phyloP scores from a whole-genome alignment of 1,140 invertebrate genomes.

The Cherax quadricarinatus region DNA sequence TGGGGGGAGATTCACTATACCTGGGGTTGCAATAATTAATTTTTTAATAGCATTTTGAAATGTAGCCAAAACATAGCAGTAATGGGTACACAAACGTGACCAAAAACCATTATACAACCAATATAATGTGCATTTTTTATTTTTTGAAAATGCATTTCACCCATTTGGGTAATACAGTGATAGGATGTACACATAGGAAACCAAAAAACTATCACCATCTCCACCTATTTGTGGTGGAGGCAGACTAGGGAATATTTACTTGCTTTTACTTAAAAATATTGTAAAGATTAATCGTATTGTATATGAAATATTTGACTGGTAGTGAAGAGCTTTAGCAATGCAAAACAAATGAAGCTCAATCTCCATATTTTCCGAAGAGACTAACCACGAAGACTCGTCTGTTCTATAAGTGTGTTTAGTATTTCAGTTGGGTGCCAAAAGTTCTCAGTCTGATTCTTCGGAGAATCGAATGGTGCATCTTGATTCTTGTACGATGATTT shows the following conservation, averaged over 20 bases:
- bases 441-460: too few relatives aligned
- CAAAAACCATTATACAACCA: conserved; percentile 1
- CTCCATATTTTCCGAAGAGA: not conserved
- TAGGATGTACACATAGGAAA: too few relatives aligned
- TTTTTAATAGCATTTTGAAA: not conserved
- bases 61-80: not conserved
- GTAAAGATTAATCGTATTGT: not conserved
- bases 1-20: not conserved
- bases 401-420: not conserved
- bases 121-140: too few relatives aligned
- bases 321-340: not conserved
- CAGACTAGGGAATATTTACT: not conserved
- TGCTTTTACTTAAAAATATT: not conserved
- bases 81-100: conserved; percentile 11
- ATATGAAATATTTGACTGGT: not conserved
- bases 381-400: not conserved
- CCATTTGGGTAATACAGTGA: too few relatives aligned
- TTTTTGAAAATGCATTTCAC: too few relatives aligned
- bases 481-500: too few relatives aligned
- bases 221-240: not conserved
- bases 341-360: not conserved
- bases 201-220: not conserved
- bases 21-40: not conserved
- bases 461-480: too few relatives aligned
- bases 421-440: not conserved